Evolutionary conservation across 2,113 vertebrate species (phyloP).

Genomic region (Notarius lentiginosus): DNA sequence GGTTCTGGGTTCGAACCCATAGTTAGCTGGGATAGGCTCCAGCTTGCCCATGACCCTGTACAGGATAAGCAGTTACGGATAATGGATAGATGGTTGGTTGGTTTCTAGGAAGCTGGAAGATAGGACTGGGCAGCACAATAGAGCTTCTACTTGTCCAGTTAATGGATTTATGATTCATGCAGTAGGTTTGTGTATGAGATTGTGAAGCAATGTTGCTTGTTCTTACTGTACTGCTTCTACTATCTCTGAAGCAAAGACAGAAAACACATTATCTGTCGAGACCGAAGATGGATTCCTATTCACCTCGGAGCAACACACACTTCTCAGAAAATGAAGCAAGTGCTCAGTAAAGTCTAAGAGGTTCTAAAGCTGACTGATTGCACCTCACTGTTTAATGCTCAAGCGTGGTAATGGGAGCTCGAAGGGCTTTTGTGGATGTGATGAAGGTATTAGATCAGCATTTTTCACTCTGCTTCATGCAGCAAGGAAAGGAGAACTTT

Average conservation of each 20-base stretch:
- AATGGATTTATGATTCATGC: background rate
- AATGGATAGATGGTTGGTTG: too few relatives aligned
- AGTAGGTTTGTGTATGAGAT: background rate
- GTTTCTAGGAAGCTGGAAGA: background rate
- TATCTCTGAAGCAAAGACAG: background rate
- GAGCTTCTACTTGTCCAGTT: background rate
- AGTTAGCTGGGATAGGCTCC: too few relatives aligned
- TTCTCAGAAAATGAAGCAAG: constrained; percentile 10
- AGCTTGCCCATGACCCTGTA: background rate
- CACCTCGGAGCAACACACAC: constrained; percentile 23
- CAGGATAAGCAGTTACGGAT: too few relatives aligned
- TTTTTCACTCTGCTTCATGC: background rate
- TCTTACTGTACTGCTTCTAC: constrained; percentile 4
- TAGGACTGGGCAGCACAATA: background rate
- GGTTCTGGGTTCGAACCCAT: too few relatives aligned
- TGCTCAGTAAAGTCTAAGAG: constrained; percentile 11
- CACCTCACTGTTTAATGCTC: constrained; percentile 33
- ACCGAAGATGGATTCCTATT: constrained; percentile 14
- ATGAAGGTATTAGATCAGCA: background rate
- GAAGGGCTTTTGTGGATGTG: constrained; percentile 8
- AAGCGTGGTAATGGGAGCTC: constrained; percentile 36
- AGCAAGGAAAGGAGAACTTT: background rate
- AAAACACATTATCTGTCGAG: background rate
- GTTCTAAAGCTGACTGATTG: constrained; percentile 32
- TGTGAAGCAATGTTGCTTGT: background rate